These are phyloP conservation scores for Darevskia nairensis DNA, from an alignment of 2,797 vertebrate species.

Conservation along the genomic window DNA sequence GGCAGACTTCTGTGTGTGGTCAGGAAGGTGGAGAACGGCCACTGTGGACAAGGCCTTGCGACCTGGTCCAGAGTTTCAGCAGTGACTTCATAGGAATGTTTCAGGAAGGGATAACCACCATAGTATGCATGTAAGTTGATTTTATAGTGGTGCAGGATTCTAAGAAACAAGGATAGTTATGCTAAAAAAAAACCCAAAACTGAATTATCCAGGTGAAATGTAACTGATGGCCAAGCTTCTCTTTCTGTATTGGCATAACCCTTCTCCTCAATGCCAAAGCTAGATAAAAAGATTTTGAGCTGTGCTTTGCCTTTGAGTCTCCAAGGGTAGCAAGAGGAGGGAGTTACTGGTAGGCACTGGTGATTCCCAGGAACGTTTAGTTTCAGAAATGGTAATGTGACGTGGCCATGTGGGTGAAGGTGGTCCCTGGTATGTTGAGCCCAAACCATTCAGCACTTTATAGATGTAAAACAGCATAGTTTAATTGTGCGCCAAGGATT, in stretches of 20 bases:
- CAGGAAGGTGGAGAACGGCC: background rate
- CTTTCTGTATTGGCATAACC: background rate
- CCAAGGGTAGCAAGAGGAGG: background rate
- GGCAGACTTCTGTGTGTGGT: background rate
- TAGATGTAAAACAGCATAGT: background rate
- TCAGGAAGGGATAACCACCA: background rate
- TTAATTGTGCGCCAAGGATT: background rate
- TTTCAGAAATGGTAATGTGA: background rate
- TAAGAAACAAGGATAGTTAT: background rate
- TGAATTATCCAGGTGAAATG: background rate
- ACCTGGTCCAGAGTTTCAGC: background rate
- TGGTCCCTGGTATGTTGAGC: background rate
- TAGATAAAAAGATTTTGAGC: background rate
- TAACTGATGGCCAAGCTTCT: background rate
- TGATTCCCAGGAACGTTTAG: background rate
- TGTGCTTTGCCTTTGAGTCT: background rate
- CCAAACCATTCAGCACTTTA: background rate
- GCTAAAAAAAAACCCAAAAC: fast-evolving
- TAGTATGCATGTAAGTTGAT: too few relatives aligned
- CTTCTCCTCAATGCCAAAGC: background rate
- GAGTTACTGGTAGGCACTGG: background rate
- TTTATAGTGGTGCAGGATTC: background rate
- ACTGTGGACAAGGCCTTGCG: background rate
- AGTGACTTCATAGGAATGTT: background rate
- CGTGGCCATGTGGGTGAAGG: background rate